A percentile compares a stretch with the other conserved stretches of the same genome.
These are phyloP conservation scores for Drosophila virilis DNA, from an alignment of 1,140 invertebrate genomes.

Conservation along the genomic window DNA sequence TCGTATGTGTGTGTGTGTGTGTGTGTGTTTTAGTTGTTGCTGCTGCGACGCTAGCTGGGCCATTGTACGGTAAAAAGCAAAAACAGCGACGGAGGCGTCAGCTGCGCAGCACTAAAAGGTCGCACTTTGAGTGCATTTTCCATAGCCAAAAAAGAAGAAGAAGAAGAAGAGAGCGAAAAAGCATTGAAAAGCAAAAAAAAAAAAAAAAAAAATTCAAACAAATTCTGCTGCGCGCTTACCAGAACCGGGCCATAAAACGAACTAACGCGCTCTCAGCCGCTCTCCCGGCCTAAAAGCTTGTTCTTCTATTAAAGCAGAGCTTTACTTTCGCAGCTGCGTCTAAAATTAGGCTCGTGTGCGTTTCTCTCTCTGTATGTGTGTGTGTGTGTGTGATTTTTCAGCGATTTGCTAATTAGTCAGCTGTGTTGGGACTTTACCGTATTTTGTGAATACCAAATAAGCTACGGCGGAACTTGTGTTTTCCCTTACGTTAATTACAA, in stretches of 20 bases:
- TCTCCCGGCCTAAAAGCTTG: constrained; percentile 5
- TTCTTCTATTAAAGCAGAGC: constrained; percentile 27
- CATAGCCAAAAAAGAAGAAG: constrained; percentile 31
- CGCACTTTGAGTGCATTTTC: constrained; percentile 71
- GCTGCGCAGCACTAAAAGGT: constrained; percentile 69
- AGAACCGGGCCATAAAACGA: constrained; percentile 6
- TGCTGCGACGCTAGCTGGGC: constrained; percentile 31
- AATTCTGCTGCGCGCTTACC: constrained; percentile 4
- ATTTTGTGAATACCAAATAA: constrained; percentile 21
- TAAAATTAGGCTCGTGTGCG: constrained; percentile 23
- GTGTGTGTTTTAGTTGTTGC: constrained; percentile 25
- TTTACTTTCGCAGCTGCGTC: constrained; percentile 24
- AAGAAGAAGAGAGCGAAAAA: constrained; percentile 2
- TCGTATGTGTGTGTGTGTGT: constrained; percentile 21
- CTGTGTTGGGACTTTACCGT: constrained; percentile 50
- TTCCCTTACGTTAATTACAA: constrained; percentile 11
- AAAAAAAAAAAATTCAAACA: background rate
- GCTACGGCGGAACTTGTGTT: constrained; percentile 11
- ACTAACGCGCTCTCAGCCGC: constrained; percentile 3
- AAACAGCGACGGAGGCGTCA: constrained; percentile 35
- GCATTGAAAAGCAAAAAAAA: background rate
- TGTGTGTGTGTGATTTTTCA: constrained; percentile 22
- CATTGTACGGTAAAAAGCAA: constrained; percentile 39
- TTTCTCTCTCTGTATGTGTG: background rate
- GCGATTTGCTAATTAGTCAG: constrained; percentile 65